These are phyloP conservation scores for Drosophila monieri DNA, from an alignment of 2,888 invertebrate species.

Conservation along the genomic window DNA sequence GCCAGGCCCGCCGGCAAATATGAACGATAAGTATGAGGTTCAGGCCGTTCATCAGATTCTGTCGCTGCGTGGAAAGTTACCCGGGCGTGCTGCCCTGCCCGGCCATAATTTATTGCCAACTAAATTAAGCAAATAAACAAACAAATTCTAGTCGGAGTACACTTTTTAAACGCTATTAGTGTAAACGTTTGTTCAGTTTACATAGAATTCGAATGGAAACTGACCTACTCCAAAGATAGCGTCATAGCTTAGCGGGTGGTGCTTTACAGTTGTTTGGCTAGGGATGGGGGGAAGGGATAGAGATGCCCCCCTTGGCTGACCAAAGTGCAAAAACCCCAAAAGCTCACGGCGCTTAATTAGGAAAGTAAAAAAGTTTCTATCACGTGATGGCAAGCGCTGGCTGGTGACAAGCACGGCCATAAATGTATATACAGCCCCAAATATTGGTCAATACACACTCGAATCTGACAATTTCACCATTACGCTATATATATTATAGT, in stretches of 20 bases:
- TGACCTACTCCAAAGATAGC: conserved; percentile 64
- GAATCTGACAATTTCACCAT: conserved; percentile 66
- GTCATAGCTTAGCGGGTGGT: conserved; percentile 10
- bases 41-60: conserved; percentile 26
- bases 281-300: neutral
- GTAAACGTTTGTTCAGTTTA: conserved; percentile 59
- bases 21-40: conserved; percentile 61
- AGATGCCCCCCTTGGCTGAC: conserved; percentile 19
- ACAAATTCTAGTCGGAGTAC: conserved; percentile 24
- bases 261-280: too few relatives aligned
- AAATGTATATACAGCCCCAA: conserved; percentile 41
- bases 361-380: conserved; percentile 66
- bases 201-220: conserved; percentile 55
- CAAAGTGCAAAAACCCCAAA: conserved; percentile 74
- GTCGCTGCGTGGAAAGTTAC: conserved; percentile 65
- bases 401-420: conserved; percentile 46
- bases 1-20: neutral
- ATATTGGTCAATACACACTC: conserved; percentile 70
- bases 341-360: conserved; percentile 61
- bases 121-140: conserved; percentile 40
- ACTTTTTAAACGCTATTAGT: conserved; percentile 37
- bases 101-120: conserved; percentile 28
- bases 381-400: conserved; percentile 61
- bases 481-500: conserved; percentile 40
- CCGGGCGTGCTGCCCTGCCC: conserved; percentile 46